Base-by-base conservation (phyloP, 1,140 invertebrate species). In the Eulimnadia texana region DNA sequence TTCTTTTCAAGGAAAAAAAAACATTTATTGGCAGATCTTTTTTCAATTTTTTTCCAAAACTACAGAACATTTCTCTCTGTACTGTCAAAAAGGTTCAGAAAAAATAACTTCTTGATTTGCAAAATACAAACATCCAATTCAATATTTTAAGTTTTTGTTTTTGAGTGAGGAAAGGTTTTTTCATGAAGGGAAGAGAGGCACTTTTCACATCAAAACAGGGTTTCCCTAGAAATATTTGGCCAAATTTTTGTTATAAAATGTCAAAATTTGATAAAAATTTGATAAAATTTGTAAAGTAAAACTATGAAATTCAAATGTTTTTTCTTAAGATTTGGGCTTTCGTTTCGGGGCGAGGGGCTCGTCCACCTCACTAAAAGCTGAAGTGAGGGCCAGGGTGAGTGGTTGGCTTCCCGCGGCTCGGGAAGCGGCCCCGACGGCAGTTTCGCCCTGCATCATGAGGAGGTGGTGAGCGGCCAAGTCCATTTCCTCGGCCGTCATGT, bases 401-500 rank as follows among this genome's bases (percentile, higher is more conserved):
- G 55, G 55, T 33, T 57, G 55, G 55, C 28, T 20, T 10, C 55
- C 55, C 25, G 55, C 16, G 27, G 27, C 16, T 28, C 55, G 55
- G 22, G 22, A 2, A 20, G 55, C 55, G 27, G 55, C 55, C 11
- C 55, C 55, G 24, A 33, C 27, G n/a, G 33, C 9, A 9, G 16
- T 51, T 1, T 61, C 50, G 13, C 53, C 50, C 50, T 50, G 49
- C 49, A 61, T 78, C 20, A 82, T 70, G 3, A 88, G 69, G 23
- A 89, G 72, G 58, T 82, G 79, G 67, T 88, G 84, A 13, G 87
- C 87, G 23, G 86, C 86, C 65, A 82, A 79, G 69, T 97, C 91
- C 87, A 96, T 92, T 72, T 97, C 91, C 73, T 95, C 93, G 66
- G 84, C 81, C 3, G 92, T 95, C 90, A 97, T 92, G 67, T 95